These are phyloP conservation scores for Cephalopholis sonnerati DNA, from an alignment of 2,113 vertebrate genomes.

Conservation along the genomic window DNA sequence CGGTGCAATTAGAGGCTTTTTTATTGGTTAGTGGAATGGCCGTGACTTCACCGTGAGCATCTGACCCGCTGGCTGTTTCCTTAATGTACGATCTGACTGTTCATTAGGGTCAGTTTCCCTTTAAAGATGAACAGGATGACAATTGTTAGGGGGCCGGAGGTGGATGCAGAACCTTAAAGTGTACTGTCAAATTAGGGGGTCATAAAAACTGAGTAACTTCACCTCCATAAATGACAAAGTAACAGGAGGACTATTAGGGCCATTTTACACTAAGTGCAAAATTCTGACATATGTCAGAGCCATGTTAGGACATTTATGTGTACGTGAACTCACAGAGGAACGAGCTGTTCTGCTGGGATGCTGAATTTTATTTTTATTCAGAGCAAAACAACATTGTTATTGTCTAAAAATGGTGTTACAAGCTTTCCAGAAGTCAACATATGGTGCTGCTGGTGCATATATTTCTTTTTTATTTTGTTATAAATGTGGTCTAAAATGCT, in stretches of 20 bases:
- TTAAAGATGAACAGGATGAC: slow-evolving; percentile 37
- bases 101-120: slow-evolving; percentile 49
- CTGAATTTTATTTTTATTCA: background rate
- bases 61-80: slow-evolving; percentile 45
- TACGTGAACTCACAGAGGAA: background rate
- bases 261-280: background rate
- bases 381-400: too few relatives aligned
- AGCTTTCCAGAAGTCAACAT: background rate
- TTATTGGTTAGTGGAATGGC: slow-evolving; percentile 33
- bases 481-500: background rate
- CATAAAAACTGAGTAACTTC: background rate
- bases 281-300: background rate
- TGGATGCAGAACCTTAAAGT: slow-evolving; percentile 21
- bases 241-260: background rate
- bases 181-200: slow-evolving; percentile 17
- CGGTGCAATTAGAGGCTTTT: slow-evolving; percentile 55
- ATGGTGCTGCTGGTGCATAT: background rate
- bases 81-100: slow-evolving; percentile 29
- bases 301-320: slow-evolving; percentile 8
- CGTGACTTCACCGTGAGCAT: slow-evolving; percentile 44
- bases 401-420: background rate
- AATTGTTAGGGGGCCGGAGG: slow-evolving; percentile 25
- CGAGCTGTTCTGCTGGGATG: background rate
- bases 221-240: slow-evolving; percentile 7
- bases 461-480: background rate